Conservation (phyloP, 2,888 invertebrate genomes). For the Folsomia manolachei region DNA sequence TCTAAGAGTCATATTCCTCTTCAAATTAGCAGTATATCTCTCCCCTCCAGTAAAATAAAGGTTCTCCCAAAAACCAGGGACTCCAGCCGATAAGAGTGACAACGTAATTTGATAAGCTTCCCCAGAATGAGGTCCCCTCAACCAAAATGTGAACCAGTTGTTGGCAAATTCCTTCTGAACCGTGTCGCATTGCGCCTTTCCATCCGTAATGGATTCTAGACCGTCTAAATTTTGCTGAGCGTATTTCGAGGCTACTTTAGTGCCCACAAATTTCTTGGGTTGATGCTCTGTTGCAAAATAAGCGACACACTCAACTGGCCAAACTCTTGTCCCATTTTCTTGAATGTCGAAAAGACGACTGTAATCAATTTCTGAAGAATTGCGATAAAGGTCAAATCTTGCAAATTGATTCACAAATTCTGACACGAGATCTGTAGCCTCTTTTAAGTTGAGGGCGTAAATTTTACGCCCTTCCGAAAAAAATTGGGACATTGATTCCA, state of each 20-base stretch:
- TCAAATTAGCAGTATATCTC: not conserved
- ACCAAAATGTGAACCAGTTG: not conserved
- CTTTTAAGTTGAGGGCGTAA: not conserved
- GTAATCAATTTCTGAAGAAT: not conserved
- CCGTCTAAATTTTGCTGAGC: conserved; percentile 1
- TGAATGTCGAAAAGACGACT: not conserved
- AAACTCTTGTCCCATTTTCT: not conserved
- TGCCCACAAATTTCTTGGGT: not conserved
- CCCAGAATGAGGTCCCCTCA: not conserved
- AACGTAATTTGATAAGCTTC: not conserved
- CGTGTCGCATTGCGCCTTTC: not conserved
- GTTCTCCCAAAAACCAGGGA: not conserved
- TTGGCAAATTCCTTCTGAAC: not conserved
- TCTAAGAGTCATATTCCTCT: not conserved
- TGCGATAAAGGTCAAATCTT: not conserved
- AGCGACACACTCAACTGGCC: not conserved
- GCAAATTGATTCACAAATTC: not conserved
- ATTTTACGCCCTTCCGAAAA: not conserved
- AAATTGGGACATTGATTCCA: not conserved
- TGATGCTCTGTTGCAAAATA: not conserved
- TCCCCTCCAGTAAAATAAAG: not conserved
- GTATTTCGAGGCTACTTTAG: not conserved
- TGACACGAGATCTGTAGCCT: not conserved
- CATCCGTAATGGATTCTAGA: not conserved
- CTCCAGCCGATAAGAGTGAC: not conserved